A percentile compares a stretch with the other conserved stretches of the same genome.
These are phyloP conservation scores for Phocoena sinus DNA, from an alignment of 2,113 vertebrate genomes.

Conservation along the genomic window DNA sequence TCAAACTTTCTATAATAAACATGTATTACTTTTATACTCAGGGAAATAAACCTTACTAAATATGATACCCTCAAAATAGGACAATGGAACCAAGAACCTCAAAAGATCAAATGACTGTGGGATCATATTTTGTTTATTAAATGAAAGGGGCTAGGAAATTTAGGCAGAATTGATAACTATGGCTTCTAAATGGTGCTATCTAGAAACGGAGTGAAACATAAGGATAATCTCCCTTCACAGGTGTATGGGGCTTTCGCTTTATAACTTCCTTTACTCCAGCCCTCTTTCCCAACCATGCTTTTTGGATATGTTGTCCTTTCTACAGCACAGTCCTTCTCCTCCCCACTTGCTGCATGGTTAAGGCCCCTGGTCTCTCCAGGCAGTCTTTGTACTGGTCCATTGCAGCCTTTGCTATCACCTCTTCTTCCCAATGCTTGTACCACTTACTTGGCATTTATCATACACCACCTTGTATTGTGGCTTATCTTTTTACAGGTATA, in stretches of 20 bases:
- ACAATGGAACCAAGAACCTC: not conserved
- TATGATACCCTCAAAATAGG: not conserved
- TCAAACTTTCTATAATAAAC: not conserved
- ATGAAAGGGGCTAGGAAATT: not conserved
- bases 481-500: not conserved
- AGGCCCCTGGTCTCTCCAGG: not conserved
- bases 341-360: not conserved
- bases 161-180: not conserved
- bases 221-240: not conserved
- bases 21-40: not conserved
- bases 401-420: not conserved
- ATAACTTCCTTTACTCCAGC: not conserved
- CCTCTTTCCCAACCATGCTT: not conserved
- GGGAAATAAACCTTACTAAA: not conserved
- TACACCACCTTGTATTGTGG: not conserved
- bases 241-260: not conserved
- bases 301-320: not conserved
- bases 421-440: not conserved
- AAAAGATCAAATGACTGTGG: not conserved
- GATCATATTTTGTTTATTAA: conserved; percentile 19
- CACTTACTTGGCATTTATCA: not conserved
- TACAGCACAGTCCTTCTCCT: accelerated
- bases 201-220: not conserved
- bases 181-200: not conserved
- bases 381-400: not conserved